These are phyloP conservation scores for Synergus umbraculus DNA, from an alignment of 2,888 invertebrate species.

Conservation along the genomic window DNA sequence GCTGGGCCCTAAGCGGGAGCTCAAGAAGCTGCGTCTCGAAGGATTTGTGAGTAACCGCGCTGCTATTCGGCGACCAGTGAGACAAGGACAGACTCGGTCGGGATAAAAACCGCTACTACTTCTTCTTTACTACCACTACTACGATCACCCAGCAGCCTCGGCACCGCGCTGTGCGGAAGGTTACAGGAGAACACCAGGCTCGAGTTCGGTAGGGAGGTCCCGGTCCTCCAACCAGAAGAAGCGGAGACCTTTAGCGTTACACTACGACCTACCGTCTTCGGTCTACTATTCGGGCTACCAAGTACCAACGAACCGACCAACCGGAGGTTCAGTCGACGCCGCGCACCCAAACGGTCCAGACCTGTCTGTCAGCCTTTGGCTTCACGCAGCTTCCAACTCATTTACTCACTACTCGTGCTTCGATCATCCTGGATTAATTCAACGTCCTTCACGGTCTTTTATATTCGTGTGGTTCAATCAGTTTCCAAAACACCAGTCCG, in stretches of 20 bases:
- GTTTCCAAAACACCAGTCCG: background rate
- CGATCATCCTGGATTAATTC: slow-evolving; percentile 21
- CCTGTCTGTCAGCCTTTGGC: slow-evolving; percentile 63
- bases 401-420: slow-evolving; percentile 17
- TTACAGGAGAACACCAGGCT: slow-evolving; percentile 56
- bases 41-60: slow-evolving; percentile 74
- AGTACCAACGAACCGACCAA: slow-evolving; percentile 68
- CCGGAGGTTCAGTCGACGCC: slow-evolving; percentile 76
- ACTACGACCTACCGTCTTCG: slow-evolving; percentile 76
- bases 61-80: slow-evolving; percentile 72
- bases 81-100: slow-evolving; percentile 64
- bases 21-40: slow-evolving; percentile 73
- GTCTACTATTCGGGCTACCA: slow-evolving; percentile 76
- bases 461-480: background rate
- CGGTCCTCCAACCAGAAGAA: slow-evolving; percentile 76
- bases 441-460: background rate
- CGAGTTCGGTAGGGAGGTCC: slow-evolving; percentile 77
- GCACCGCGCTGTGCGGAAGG: slow-evolving; percentile 49
- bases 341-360: slow-evolving; percentile 77
- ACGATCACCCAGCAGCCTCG: slow-evolving; percentile 55
- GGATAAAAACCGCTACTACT: slow-evolving; percentile 71
- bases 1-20: slow-evolving; percentile 62
- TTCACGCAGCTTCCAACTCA: slow-evolving; percentile 45
- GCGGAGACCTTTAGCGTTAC: slow-evolving; percentile 73
- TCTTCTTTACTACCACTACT: slow-evolving; percentile 60